A percentile compares a stretch with the other conserved stretches of the same genome.
These are phyloP conservation scores for Scelioninae gen. 1 DNA, from an alignment of 2,888 invertebrate genomes.

Conservation along the genomic window DNA sequence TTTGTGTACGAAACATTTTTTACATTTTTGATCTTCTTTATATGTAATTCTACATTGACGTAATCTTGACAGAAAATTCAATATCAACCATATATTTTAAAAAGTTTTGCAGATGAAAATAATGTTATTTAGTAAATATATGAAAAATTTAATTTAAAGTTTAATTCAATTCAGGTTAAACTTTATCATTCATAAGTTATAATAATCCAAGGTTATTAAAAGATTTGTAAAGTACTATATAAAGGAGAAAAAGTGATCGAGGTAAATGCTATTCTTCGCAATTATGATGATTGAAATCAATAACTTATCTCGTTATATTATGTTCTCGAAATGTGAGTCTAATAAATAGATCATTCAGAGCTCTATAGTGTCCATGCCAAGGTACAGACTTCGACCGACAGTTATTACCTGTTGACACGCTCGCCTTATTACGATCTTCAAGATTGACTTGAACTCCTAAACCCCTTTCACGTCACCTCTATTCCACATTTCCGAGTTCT, in stretches of 20 bases:
- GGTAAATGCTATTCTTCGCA: conserved; percentile 4
- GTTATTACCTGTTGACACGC: conserved; percentile 79
- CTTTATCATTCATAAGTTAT: background rate
- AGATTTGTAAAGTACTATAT: background rate
- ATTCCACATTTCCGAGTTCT: conserved; percentile 40
- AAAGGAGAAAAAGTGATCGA: background rate
- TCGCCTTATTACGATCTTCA: conserved; percentile 74
- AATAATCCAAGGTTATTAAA: conserved; percentile 14
- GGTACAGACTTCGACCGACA: conserved; percentile 50
- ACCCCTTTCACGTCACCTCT: conserved; percentile 53
- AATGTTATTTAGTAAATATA: no score
- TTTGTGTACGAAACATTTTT: no score
- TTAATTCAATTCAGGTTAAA: no score
- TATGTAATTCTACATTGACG: no score
- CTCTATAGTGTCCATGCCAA: conserved; percentile 31
- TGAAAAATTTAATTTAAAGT: no score
- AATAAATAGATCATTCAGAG: conserved; percentile 72
- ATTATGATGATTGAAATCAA: conserved; percentile 34
- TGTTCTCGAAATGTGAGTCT: conserved; percentile 39
- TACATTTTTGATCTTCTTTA: no score
- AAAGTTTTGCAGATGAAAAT: no score
- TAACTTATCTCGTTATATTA: conserved; percentile 37
- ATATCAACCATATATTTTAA: no score
- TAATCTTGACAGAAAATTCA: no score
- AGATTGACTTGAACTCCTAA: conserved; percentile 60